Percentiles rank a stretch among this genome's conserved stretches.
Conservation (phyloP, 2,888 invertebrate species). For the Drosophila cognata region DNA sequence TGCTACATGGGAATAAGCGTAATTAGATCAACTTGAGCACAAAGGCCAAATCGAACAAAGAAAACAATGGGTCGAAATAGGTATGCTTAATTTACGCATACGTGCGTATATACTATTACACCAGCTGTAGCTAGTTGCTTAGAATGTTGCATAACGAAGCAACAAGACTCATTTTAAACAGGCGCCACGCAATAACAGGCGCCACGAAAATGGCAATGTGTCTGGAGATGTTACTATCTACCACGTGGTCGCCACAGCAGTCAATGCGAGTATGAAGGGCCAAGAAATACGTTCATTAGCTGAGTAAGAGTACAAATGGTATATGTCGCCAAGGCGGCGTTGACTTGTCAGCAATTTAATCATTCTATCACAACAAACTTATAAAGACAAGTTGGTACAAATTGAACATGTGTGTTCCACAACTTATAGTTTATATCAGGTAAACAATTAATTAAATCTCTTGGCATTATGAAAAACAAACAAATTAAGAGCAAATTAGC, state of each 20-base stretch:
- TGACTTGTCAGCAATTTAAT: constrained; percentile 11
- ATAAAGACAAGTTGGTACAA: not conserved
- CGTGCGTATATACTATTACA: constrained; percentile 16
- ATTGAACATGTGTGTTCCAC: not conserved
- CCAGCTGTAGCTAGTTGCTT: constrained; percentile 35
- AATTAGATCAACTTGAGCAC: constrained; percentile 70
- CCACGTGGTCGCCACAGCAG: constrained; percentile 26
- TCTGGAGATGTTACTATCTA: constrained; percentile 41
- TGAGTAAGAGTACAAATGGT: constrained; percentile 15
- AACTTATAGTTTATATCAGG: not conserved
- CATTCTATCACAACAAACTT: not conserved
- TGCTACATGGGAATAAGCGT: constrained; percentile 60
- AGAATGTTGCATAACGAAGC: constrained; percentile 55
- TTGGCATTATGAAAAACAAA: not conserved
- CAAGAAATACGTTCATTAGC: constrained; percentile 54
- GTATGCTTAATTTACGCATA: not conserved
- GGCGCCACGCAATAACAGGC: constrained; percentile 65
- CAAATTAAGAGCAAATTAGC: not conserved
- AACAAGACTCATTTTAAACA: constrained; percentile 55
- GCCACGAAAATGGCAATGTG: constrained; percentile 62
- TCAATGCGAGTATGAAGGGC: constrained; percentile 46
- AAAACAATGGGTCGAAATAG: constrained; percentile 4
- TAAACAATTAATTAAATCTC: not conserved
- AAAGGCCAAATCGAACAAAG: constrained; percentile 20
- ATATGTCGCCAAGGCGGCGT: constrained; percentile 2